Evolutionary conservation across 1,140 invertebrate species (phyloP), one percentile per base, ranked within the genome.

Genomic region (Chionoecetes opilio): DNA sequence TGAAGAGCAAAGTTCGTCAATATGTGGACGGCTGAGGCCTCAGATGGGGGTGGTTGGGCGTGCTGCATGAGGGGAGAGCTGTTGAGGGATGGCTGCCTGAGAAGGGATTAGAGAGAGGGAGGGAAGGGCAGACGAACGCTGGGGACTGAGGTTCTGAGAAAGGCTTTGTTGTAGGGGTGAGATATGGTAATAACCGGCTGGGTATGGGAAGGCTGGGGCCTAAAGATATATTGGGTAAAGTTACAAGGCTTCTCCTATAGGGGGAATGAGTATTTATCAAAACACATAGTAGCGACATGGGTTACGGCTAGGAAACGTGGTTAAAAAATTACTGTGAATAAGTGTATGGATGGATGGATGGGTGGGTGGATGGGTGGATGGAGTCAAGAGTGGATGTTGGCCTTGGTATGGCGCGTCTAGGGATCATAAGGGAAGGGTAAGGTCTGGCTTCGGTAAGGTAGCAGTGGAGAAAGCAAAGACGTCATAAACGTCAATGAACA

Each of bases 1-100:
- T 26, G 32, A 87, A 21, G 34, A 87, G 21, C 34, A 87, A 87
- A 87, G 85, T 87, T 37, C n/a, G 37, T 37, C 85, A 87, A 87
- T 87, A 87, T 87, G 85, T 38, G 37, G 85, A 21, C n/a, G 85
- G 85, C 46, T 53, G 46, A 53, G 46, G 46, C 46, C 11, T 53
- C 11, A 17, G 46, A 53, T 14, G 46, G 46, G n/a, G n/a, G 46
- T 11, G 46, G 11, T 17, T 11, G 85, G 17, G 21, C 34, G 29
- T 32, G n/a, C 85, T 21, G 85, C 5, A 31, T 5, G 41, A 46
- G 1, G 63, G 21, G 8, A n/a, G 26, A 21, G 63, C 26, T 21
- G 53, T n/a, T n/a, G 63, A n/a, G n/a, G 21, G n/a, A 8, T 75
- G 8, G 63, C 46, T n/a, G n/a, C n/a, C 11, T 75, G n/a, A 26